These are phyloP conservation scores for Pipistrellus nathusii DNA, from an alignment of 2,797 vertebrate genomes.

Conservation along the genomic window DNA sequence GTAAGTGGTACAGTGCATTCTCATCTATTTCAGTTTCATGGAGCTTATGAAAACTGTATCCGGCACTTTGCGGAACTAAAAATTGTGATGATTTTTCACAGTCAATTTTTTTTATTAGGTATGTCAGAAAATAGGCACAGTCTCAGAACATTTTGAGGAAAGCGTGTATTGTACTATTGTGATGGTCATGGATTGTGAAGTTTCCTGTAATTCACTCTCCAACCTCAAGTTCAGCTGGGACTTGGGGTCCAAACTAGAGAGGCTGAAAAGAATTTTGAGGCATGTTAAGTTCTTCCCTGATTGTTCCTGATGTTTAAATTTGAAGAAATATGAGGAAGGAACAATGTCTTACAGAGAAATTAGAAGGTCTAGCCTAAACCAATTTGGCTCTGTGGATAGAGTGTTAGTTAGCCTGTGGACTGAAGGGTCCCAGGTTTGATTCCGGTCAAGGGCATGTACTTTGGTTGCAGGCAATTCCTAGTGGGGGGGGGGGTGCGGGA, in stretches of 20 bases:
- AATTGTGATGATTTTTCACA: neutral
- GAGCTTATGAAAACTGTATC: conserved; percentile 20
- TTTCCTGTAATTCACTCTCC: neutral
- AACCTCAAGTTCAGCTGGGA: neutral
- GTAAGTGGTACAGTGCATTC: neutral
- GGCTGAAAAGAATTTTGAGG: neutral
- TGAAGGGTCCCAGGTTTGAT: too few relatives aligned
- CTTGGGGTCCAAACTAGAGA: neutral
- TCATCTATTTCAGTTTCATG: neutral
- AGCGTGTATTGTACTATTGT: neutral
- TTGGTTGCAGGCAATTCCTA: too few relatives aligned
- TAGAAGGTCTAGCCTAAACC: neutral
- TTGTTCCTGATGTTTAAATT: neutral
- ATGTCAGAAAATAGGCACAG: neutral
- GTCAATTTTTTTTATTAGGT: conserved; percentile 34
- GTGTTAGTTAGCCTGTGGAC: too few relatives aligned
- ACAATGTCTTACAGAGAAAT: neutral
- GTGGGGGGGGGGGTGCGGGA: too few relatives aligned
- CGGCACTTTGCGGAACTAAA: conserved; percentile 9
- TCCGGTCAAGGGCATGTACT: too few relatives aligned
- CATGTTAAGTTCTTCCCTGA: neutral
- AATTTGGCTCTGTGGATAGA: too few relatives aligned
- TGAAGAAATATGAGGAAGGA: neutral
- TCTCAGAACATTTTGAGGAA: neutral
- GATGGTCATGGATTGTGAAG: neutral